Evolutionary conservation across 2,888 invertebrate genomes (phyloP).

Genomic region (Acleris holmiana): DNA sequence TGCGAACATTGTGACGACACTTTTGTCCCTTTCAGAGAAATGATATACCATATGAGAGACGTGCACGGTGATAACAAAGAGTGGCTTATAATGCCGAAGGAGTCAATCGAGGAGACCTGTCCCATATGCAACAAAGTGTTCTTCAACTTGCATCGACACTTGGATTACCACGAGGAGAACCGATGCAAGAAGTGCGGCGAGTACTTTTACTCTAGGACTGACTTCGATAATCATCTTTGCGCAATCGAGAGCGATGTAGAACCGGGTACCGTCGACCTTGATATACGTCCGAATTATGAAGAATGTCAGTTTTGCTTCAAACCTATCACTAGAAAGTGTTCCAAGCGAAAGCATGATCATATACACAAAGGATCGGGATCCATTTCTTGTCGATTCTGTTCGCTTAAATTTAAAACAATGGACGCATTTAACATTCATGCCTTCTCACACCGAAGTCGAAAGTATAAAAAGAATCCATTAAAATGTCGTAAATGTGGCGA

Average conservation of each 20-base stretch:
- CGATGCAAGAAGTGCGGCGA: slow-evolving; percentile 77
- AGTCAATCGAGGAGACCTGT: slow-evolving; percentile 71
- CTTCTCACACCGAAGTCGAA: slow-evolving; percentile 76
- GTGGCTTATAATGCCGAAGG: slow-evolving; percentile 75
- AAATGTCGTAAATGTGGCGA: slow-evolving; percentile 74
- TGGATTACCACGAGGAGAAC: slow-evolving; percentile 77
- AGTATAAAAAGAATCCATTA: slow-evolving; percentile 75
- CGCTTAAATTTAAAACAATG: slow-evolving; percentile 76
- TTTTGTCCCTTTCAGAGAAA: slow-evolving; percentile 81
- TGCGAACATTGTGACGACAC: slow-evolving; percentile 83
- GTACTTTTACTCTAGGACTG: slow-evolving; percentile 71
- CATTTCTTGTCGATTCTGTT: slow-evolving; percentile 79
- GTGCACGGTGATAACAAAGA: slow-evolving; percentile 76
- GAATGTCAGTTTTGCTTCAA: slow-evolving; percentile 81
- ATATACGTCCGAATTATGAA: slow-evolving; percentile 58
- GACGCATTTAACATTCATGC: slow-evolving; percentile 79
- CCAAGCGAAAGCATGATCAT: slow-evolving; percentile 65
- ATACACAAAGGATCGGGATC: slow-evolving; percentile 74
- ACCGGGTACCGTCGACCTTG: slow-evolving; percentile 45
- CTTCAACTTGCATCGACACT: slow-evolving; percentile 73
- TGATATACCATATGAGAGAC: slow-evolving; percentile 79
- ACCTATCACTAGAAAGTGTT: slow-evolving; percentile 65
- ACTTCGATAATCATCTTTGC: slow-evolving; percentile 75
- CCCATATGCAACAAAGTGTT: slow-evolving; percentile 74
- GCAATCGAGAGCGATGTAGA: slow-evolving; percentile 77